Conservation (phyloP, 1,140 invertebrate species). For the Aleiodes sp. region DNA sequence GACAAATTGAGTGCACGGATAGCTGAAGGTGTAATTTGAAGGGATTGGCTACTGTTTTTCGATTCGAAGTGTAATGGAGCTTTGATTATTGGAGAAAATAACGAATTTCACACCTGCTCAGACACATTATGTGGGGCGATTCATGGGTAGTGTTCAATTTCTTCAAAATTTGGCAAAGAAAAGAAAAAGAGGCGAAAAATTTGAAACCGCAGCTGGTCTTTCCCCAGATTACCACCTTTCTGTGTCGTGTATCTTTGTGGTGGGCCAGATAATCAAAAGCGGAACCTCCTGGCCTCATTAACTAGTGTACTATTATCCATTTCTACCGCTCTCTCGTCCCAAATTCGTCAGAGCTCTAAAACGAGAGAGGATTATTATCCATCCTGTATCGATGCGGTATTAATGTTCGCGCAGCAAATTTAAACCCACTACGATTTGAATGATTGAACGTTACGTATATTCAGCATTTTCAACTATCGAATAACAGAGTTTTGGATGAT, state of each 20-base stretch:
- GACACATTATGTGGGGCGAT: not conserved
- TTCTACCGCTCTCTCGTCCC: not conserved
- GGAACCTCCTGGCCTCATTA: slow-evolving; percentile 35
- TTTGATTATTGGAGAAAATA: not conserved
- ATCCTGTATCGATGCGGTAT: not conserved
- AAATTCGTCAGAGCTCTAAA: not conserved
- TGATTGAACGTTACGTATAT: slow-evolving; percentile 35
- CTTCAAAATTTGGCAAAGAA: not conserved
- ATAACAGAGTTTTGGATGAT: slow-evolving; percentile 22
- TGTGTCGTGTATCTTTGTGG: not conserved
- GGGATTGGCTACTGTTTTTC: slow-evolving; percentile 18
- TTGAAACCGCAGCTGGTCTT: slow-evolving; percentile 22
- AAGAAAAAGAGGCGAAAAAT: not conserved
- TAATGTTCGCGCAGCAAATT: slow-evolving; percentile 2
- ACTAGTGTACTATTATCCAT: too few species aligned
- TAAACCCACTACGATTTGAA: slow-evolving; percentile 35
- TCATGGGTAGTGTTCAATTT: not conserved
- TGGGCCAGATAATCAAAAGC: slow-evolving; percentile 31
- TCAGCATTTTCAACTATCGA: not conserved
- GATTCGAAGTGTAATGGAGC: not conserved
- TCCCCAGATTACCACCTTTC: slow-evolving; percentile 23
- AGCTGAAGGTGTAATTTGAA: too few species aligned
- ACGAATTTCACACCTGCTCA: not conserved
- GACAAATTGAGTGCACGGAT: too few species aligned
- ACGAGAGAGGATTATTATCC: slow-evolving; percentile 28